Conservation (phyloP, 2,888 invertebrate genomes). For the Nasonia oneida region DNA sequence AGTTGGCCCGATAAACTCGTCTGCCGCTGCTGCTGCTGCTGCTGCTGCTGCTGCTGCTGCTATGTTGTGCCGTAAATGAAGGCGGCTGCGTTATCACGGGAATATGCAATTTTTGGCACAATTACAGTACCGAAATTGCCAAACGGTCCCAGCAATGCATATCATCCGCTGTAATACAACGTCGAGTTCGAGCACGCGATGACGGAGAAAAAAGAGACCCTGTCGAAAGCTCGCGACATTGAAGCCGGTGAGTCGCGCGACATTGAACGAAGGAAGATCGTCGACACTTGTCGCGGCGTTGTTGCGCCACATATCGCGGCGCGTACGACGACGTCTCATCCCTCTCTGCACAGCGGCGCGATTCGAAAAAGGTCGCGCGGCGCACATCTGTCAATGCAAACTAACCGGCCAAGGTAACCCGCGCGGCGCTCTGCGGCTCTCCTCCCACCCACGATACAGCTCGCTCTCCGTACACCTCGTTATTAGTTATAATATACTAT, state of each 20-base stretch:
- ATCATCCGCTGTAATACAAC: background rate
- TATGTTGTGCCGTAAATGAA: background rate
- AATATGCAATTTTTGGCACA: slow-evolving; percentile 23
- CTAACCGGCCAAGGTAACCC: slow-evolving; percentile 77
- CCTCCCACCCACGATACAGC: slow-evolving; percentile 66
- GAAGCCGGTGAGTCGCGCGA: background rate
- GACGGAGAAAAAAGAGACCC: too few species aligned
- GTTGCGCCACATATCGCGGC: slow-evolving; percentile 29
- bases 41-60: background rate
- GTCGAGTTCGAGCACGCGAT: too few species aligned
- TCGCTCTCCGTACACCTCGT: slow-evolving; percentile 62
- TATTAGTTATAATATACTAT: slow-evolving; percentile 79
- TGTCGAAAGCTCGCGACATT: background rate
- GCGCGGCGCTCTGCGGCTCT: slow-evolving; percentile 41
- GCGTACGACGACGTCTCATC: slow-evolving; percentile 22
- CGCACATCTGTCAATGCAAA: slow-evolving; percentile 77
- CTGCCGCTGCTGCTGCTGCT: background rate
- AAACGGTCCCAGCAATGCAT: background rate
- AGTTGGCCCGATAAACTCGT: background rate
- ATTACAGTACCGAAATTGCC: background rate
- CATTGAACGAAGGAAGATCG: slow-evolving; percentile 25
- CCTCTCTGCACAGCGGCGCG: slow-evolving; percentile 29
- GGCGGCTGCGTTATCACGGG: slow-evolving; percentile 16
- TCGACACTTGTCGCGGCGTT: background rate
- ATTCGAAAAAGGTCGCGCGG: slow-evolving; percentile 60